Evolutionary conservation across 2,797 vertebrate genomes (phyloP).

Genomic region (Mastacembelus armatus): DNA sequence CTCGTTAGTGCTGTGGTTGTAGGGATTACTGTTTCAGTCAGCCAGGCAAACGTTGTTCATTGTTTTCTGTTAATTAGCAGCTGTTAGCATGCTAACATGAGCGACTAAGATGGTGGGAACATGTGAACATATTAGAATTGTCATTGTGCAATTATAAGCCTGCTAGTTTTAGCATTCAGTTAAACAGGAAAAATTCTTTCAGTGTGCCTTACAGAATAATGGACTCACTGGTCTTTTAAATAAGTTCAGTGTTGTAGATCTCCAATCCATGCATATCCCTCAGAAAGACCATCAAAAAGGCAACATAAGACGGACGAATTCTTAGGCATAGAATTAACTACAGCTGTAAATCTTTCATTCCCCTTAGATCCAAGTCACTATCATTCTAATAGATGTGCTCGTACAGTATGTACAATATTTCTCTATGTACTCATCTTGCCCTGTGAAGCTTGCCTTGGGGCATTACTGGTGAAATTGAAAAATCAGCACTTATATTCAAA

Average conservation of each 20-base stretch:
- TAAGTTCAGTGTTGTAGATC: background rate
- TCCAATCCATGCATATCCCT: background rate
- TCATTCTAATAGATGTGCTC: constrained; percentile 22
- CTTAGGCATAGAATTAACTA: constrained; percentile 6
- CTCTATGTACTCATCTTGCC: constrained; percentile 17
- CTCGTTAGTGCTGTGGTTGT: background rate
- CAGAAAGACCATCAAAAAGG: background rate
- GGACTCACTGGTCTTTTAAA: background rate
- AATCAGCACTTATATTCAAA: constrained; percentile 36
- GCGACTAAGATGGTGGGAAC: background rate
- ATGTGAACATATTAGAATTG: background rate
- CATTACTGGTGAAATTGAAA: constrained; percentile 39
- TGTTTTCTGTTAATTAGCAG: background rate
- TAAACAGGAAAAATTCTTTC: background rate
- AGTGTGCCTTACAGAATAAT: background rate
- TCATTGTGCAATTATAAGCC: too few species aligned
- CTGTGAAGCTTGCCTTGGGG: constrained; percentile 1
- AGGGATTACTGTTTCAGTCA: background rate
- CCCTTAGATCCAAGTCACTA: background rate
- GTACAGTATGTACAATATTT: constrained; percentile 2
- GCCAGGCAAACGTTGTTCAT: too few species aligned
- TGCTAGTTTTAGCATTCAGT: background rate
- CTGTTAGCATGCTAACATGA: background rate
- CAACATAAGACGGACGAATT: background rate
- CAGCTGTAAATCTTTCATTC: constrained; percentile 19